These are phyloP conservation scores for Stylophora pistillata DNA, from an alignment of 64 coral and sea anemone genomes.

Conservation along the genomic window DNA sequence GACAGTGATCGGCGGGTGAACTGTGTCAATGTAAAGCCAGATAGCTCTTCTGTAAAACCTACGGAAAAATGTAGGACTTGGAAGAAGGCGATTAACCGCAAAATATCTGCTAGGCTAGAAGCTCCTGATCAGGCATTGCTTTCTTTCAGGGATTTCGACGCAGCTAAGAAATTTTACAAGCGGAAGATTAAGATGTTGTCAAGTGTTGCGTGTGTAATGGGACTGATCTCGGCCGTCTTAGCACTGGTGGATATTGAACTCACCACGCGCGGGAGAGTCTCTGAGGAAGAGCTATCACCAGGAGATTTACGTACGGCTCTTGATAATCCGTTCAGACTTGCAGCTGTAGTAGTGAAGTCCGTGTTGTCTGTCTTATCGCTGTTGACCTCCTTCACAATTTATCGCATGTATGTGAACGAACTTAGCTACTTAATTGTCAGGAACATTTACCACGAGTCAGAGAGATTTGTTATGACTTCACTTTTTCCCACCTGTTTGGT, in stretches of 20 bases:
- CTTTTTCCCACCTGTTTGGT: constrained; percentile 65
- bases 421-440: constrained; percentile 73
- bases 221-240: constrained; percentile 51
- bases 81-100: not conserved
- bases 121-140: constrained; percentile 59
- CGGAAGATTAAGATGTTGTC: constrained; percentile 64
- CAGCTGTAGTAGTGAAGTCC: constrained; percentile 56
- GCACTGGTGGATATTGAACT: constrained; percentile 76
- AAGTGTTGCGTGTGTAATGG: constrained; percentile 52
- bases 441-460: constrained; percentile 83
- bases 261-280: constrained; percentile 14
- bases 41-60: not conserved
- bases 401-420: constrained; percentile 72
- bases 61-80: not conserved
- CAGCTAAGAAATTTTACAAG: constrained; percentile 72
- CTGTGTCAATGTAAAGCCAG: constrained; percentile 11
- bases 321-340: constrained; percentile 35
- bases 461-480: constrained; percentile 63
- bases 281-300: constrained; percentile 17
- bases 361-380: constrained; percentile 67
- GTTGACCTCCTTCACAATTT: constrained; percentile 73
- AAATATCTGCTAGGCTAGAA: not conserved
- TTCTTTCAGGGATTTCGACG: constrained; percentile 60
- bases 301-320: constrained; percentile 17
- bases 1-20: constrained; percentile 12